Evolutionary conservation across 2,888 invertebrate species (phyloP).

Genomic region (Xanthostigma xanthostigma): DNA sequence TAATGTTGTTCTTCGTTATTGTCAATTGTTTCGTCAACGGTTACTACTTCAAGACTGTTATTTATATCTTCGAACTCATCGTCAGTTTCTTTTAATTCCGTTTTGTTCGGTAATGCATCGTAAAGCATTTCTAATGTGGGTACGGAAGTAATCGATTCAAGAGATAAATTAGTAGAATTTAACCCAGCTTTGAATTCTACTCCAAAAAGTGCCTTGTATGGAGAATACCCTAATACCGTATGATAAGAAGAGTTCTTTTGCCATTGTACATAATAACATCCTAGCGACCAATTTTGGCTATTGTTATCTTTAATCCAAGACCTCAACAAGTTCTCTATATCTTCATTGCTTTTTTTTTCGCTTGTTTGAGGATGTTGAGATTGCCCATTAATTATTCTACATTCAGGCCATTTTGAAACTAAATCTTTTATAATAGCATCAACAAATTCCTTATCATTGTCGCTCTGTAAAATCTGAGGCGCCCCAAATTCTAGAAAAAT

Average conservation of each 20-base stretch:
- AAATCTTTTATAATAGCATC: constrained; percentile 15
- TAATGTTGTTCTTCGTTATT: too few species aligned
- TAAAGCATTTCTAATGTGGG: not conserved
- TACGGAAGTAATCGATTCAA: not conserved
- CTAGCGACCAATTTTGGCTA: constrained; percentile 14
- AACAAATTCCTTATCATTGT: constrained; percentile 16
- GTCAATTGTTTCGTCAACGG: too few species aligned
- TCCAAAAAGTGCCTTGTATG: constrained; percentile 14
- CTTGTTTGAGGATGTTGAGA: constrained; percentile 16
- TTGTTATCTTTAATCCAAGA: constrained; percentile 16
- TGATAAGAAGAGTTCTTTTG: constrained; percentile 13
- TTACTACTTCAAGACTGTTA: not conserved
- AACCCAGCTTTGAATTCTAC: constrained; percentile 7
- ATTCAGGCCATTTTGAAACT: constrained; percentile 12
- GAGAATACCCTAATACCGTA: constrained; percentile 10
- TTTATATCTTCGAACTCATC: not conserved
- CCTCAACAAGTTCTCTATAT: constrained; percentile 19
- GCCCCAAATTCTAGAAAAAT: too few species aligned
- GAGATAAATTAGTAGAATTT: not conserved
- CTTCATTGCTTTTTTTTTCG: constrained; percentile 16
- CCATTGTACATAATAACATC: constrained; percentile 13
- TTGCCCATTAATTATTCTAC: constrained; percentile 16
- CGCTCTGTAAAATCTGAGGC: too few species aligned
- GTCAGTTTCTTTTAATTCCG: not conserved
- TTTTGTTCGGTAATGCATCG: not conserved